Base-by-base conservation (phyloP, 2,113 vertebrate species). In the Bubo blakistoni region DNA sequence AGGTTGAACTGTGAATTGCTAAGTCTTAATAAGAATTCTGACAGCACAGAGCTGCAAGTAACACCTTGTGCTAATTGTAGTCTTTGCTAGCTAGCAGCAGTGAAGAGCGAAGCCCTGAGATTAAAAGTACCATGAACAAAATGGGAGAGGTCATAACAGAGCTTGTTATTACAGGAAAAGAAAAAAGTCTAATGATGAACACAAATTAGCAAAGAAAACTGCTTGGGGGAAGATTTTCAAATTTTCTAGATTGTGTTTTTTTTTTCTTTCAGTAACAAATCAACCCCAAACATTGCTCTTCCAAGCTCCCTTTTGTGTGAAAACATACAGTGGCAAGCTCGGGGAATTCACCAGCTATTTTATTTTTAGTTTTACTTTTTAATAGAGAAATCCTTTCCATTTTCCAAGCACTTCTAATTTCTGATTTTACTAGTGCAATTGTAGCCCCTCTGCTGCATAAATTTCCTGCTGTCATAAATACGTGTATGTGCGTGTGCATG, bases 191-290 rank as follows among this genome's bases (percentile, higher is more conserved):
- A n/a, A 63, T 34, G 38, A 66, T 30, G 24, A 62, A 42, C 57
- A 71, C 17, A 91, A 66, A 69, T 38, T 89, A 81, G 11, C 34
- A 79, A 90, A 91, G 25, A 70, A 81, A 91, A 63, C 26, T 63
- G 14, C 47, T 81, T 63, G 38, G 42, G 11, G 32, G 18, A 81
- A 91, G 55, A 63, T 13, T 54, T 34, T 42, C 36, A 26, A 32
- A 32, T 90, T 86, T 88, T 82, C 44, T 58, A 27, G 13, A 17
- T 13, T 72, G 13, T 26, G 11, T 26, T 32, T 42, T 6, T 24
- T 55, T 58, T 66, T 72, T 5, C 8, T 80, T 86, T 73, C 44
- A 92, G 6, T 38, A 79, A n/a, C 29, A 71, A 74, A 82, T 49
- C 52, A 77, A 49, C 22, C 5, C 3, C 38, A 82, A 76, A 55